A percentile compares a stretch with the other conserved stretches of the same genome.
phyloP scores from a whole-genome alignment of 2,113 vertebrate species.

The Oryzias melastigma region DNA sequence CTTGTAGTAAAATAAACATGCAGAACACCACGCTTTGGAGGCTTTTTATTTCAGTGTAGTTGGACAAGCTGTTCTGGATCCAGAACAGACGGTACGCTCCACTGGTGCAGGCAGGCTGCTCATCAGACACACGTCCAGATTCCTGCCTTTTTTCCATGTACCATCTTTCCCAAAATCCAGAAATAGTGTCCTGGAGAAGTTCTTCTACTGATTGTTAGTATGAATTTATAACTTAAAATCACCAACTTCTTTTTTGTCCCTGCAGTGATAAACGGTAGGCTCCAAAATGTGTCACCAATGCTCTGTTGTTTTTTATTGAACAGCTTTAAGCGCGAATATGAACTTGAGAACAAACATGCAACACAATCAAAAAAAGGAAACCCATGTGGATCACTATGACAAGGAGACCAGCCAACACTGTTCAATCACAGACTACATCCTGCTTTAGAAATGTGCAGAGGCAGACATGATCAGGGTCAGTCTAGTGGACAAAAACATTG shows the following conservation, averaged over 20 bases:
- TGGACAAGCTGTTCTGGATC: constrained; percentile 1
- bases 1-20: neutral
- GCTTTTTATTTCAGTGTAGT: constrained; percentile 32
- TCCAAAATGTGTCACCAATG: too few species aligned
- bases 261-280: too few species aligned
- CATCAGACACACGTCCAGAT: too few species aligned
- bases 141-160: too few species aligned
- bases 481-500: neutral
- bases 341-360: neutral
- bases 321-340: too few species aligned
- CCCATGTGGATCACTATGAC: neutral
- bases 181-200: too few species aligned
- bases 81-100: constrained; percentile 2
- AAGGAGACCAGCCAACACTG: neutral
- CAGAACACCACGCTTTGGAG: neutral
- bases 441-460: neutral
- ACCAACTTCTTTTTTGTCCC: too few species aligned
- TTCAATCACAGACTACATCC: constrained; percentile 1
- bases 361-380: neutral
- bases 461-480: neutral
- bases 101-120: too few species aligned
- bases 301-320: too few species aligned
- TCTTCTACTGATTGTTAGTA: too few species aligned
- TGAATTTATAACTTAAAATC: too few species aligned
- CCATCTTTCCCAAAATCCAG: too few species aligned